These are phyloP conservation scores for Labrus mixtus DNA, from an alignment of 2,113 vertebrate genomes.

Conservation along the genomic window DNA sequence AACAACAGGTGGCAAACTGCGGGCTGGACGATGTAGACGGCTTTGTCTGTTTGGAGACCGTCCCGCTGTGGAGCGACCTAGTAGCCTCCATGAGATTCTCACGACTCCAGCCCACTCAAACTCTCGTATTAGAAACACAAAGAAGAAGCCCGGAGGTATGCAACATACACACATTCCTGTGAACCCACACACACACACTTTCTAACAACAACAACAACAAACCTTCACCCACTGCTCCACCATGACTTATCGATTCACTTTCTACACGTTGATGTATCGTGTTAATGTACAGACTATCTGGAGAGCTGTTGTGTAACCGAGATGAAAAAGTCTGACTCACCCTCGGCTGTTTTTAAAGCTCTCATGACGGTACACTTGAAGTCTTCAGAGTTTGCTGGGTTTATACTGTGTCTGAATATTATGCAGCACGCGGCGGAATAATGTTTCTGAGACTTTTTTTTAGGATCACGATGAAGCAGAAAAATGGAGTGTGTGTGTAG, in stretches of 20 bases:
- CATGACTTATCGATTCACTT: background rate
- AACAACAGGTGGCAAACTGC: background rate
- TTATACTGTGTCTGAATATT: background rate
- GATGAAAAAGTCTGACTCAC: background rate
- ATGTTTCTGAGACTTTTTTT: background rate
- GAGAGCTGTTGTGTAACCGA: constrained; percentile 5
- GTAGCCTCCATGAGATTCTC: constrained; percentile 21
- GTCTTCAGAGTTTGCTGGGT: background rate
- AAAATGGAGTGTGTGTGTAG: too few relatives aligned
- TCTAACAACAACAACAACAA: background rate
- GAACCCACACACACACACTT: constrained; percentile 2
- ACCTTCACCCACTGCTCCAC: background rate
- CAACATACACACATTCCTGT: background rate
- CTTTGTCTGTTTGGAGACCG: background rate
- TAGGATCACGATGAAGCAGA: too few relatives aligned
- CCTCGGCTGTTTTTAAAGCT: background rate
- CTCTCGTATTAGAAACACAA: constrained; percentile 9
- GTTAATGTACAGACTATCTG: constrained; percentile 5
- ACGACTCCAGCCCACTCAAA: constrained; percentile 35
- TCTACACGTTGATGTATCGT: background rate
- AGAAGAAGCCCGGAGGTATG: background rate
- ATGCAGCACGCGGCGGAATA: background rate
- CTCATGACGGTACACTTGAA: background rate
- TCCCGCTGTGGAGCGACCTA: background rate
- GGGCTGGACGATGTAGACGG: background rate